phyloP scores from a whole-genome alignment of 2,797 vertebrate species.

The Megaceryle alcyon region DNA sequence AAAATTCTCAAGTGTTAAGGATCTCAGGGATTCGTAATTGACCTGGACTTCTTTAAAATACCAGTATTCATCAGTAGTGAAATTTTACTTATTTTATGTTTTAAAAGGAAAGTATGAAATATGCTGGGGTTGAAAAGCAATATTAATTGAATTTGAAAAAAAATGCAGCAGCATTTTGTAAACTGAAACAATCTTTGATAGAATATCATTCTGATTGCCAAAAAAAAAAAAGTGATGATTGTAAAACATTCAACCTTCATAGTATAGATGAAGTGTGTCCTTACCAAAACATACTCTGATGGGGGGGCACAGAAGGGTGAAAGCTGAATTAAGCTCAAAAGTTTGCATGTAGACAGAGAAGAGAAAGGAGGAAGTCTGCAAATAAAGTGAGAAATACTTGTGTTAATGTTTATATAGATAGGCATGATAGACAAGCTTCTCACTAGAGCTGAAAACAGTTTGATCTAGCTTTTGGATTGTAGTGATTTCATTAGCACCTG shows the following conservation, averaged over 20 bases:
- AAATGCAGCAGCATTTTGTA: not conserved
- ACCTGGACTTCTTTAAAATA: not conserved
- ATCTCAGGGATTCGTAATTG: not conserved
- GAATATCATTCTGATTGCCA: not conserved
- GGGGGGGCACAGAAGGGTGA: not conserved
- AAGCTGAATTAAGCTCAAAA: not conserved
- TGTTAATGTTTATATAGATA: not conserved
- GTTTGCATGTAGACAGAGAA: not conserved
- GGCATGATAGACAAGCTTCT: not conserved
- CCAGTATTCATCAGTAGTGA: not conserved
- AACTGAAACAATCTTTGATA: not conserved
- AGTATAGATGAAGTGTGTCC: not conserved
- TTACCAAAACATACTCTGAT: not conserved
- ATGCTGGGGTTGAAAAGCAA: not conserved
- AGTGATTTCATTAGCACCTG: not conserved
- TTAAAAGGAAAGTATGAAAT: not conserved
- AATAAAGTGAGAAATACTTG: not conserved
- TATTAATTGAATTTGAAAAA: not conserved
- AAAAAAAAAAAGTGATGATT: not conserved
- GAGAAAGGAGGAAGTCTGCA: not conserved
- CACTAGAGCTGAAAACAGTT: not conserved
- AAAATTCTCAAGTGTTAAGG: not conserved
- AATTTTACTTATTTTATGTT: not conserved
- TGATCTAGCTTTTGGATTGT: not conserved
- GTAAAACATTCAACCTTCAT: not conserved